A percentile compares a stretch with the other conserved stretches of the same genome.
Conservation (phyloP, 2,797 vertebrate genomes). For the Apodemus agrarius region DNA sequence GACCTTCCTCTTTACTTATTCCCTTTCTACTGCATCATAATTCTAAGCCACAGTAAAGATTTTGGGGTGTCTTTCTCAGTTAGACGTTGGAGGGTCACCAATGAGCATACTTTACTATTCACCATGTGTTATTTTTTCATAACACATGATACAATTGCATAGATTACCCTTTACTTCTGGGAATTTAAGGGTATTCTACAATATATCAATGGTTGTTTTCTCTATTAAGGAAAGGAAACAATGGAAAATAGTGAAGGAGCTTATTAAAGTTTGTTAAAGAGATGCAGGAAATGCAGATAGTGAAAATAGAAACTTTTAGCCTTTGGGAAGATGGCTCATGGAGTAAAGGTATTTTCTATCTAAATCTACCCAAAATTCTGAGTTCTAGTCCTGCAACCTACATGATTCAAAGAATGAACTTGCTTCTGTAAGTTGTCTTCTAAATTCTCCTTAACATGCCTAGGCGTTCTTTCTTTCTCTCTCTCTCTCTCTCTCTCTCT, state of each 20-base stretch:
- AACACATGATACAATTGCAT: neutral
- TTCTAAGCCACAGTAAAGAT: fast-evolving
- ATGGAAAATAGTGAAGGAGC: fast-evolving
- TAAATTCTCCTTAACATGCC: neutral
- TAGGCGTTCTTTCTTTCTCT: neutral
- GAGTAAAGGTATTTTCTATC: neutral
- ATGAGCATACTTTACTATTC: neutral
- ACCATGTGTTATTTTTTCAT: neutral
- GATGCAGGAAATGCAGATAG: neutral
- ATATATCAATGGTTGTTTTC: neutral
- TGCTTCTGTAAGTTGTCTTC: neutral
- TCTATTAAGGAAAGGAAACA: neutral
- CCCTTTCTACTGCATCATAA: neutral
- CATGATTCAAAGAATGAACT: neutral
- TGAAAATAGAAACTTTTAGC: neutral
- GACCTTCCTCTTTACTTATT: neutral
- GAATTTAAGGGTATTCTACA: neutral
- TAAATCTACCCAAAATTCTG: no score
- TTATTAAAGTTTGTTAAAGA: neutral
- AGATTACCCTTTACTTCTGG: neutral
- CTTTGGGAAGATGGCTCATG: neutral
- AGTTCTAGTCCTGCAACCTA: fast-evolving
- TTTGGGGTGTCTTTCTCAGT: neutral
- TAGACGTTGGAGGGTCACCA: neutral
- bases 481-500: neutral